Evolutionary conservation across 2,888 invertebrate species (phyloP), one percentile per base, ranked within the genome.

Genomic region (Aleiodes alternator): DNA sequence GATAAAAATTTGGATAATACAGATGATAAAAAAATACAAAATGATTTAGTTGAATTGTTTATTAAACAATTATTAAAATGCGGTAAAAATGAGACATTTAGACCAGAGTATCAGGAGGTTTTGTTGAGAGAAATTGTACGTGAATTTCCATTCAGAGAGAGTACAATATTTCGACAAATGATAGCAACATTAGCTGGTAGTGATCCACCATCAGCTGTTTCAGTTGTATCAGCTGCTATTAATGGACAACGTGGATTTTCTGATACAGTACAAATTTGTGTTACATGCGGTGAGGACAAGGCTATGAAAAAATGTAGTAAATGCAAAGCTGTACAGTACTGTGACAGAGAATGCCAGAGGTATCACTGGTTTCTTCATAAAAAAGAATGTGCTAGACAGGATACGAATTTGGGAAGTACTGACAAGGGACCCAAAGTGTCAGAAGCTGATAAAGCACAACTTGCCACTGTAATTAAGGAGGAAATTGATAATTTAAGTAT

Each of bases 221-320:
- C 92, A 6, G 93, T 96, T 4, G 92, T 98, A 50, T 93, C 93
- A 75, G 94, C 95, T 75, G 95, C 96, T 5, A 94, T 98, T 38
- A 97, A 97, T 87, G 98, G 98, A 0, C 96, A 97, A 86, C 92
- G 96, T 82, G 96, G 95, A 0, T 96, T 96, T 88, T 92, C 93
- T 12, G 92, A 93, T 80, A 90, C 89, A 82, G 92, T 93, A 77
- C 92, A 94, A 12, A 92, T 93, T 69, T 98, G 98, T 88, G 93
- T 94, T 75, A 95, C 97, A 0, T 98, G 98, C 85, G 96, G 96
- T 0, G 96, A 97, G 84, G 96, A 96, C 83, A 95, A 95, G 82
- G 96, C 97, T 0, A 93, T 94, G 7, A 98, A 98, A 88, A 96
- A 97, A 88, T 99, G 99, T 90, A 95, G 97, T 9, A 96, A 96